Evolutionary conservation across 2,113 vertebrate species (phyloP), one percentile per base, ranked within the genome.

Genomic region (Urocynchramus pylzowi): DNA sequence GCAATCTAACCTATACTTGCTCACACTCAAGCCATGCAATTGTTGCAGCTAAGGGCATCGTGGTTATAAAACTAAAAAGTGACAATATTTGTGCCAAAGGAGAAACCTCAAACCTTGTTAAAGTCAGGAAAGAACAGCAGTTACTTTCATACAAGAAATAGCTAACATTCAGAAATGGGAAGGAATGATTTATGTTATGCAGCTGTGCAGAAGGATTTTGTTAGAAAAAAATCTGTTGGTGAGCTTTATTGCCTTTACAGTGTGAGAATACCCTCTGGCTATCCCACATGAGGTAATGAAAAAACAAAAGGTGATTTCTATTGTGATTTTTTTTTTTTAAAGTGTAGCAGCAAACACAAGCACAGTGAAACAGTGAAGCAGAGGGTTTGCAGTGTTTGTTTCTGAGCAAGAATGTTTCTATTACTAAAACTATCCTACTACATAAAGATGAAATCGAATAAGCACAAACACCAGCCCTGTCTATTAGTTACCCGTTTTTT

Each of bases 131-230:
- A 86, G 77, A 93, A 83, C 78, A 88, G 82, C 90, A 74, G 70
- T 88, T 94, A 95, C 81, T 94, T 98, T 87, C 82, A 96, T 83
- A 90, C 82, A 96, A 92, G 59, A 89, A 98, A 96, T 59, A 93
- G 57, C 85, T 89, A 93, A 91, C 89, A 89, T 93, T 95, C 78
- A 85, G 90, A 95, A 96, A 86, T 22, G 54, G 90, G 83, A 95
- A 89, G 77, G 76, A 94, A 73, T 96, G 95, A 98, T 97, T 98
- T 97, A 97, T 79, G 76, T 80, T 91, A 88, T 28, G 81, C 93
- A 97, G 96, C 97, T 98, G 92, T 94, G 94, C 96, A 94, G 45
- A 94, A 97, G 87, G 82, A 76, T 94, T 98, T 94, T 82, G 89
- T 90, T 94, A 95, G 89, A 60, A 56, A 79, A 97, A 96, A 96